Conservation (phyloP, 2,888 invertebrate genomes). For the Lithosia quadra region DNA sequence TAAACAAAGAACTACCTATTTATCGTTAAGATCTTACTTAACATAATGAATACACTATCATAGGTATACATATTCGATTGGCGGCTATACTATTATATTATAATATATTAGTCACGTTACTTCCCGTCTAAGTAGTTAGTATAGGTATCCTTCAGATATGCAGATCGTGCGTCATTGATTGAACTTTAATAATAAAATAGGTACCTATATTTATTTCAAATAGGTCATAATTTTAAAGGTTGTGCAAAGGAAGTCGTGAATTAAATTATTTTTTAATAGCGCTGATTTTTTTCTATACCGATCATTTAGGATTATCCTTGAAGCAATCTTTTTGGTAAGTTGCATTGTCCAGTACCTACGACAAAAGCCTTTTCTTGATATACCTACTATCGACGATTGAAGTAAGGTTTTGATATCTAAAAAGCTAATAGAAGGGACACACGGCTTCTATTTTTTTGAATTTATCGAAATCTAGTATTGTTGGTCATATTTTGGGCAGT, state of each 20-base stretch:
- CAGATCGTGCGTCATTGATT: constrained; percentile 33
- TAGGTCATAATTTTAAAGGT: constrained; percentile 20
- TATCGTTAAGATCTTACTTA: neutral
- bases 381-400: neutral
- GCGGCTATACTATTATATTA: neutral
- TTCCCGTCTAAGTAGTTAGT: constrained; percentile 35
- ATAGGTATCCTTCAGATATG: constrained; percentile 24
- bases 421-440: constrained; percentile 24
- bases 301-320: constrained; percentile 39
- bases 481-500: constrained; percentile 13
- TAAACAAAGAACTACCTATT: neutral
- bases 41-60: neutral
- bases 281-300: constrained; percentile 30
- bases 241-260: constrained; percentile 43
- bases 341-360: constrained; percentile 23
- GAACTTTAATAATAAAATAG: constrained; percentile 36
- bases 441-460: constrained; percentile 10
- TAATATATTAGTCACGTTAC: constrained; percentile 29
- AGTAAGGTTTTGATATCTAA: constrained; percentile 13
- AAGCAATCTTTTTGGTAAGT: constrained; percentile 36
- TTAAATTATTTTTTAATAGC: constrained; percentile 41
- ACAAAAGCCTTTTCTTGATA: constrained; percentile 8
- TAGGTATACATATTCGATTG: neutral
- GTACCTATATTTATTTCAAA: constrained; percentile 1
- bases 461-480: neutral